phyloP scores from a whole-genome alignment of 2,797 vertebrate species.

The Rousettus madagascariensis region DNA sequence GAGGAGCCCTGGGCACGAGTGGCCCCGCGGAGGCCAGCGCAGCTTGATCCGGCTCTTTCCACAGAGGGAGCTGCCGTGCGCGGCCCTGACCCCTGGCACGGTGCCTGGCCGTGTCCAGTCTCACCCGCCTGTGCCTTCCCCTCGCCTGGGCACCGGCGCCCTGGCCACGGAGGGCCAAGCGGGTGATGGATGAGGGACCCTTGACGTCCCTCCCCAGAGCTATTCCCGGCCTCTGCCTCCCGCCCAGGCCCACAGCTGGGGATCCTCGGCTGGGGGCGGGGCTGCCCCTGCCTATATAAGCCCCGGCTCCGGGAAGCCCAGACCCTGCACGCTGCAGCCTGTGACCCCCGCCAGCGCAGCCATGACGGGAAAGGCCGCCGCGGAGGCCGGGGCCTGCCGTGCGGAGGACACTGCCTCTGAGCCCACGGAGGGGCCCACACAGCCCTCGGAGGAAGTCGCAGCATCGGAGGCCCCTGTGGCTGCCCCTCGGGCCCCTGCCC shows the following conservation, averaged over 20 bases:
- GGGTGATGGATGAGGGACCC: slow-evolving; percentile 46
- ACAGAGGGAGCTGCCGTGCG: too few species aligned
- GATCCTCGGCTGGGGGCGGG: slow-evolving; percentile 66
- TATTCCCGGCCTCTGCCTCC: slow-evolving; percentile 75
- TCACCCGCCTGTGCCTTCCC: too few species aligned
- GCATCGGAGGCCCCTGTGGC: background rate
- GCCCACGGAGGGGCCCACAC: background rate
- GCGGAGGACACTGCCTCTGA: background rate
- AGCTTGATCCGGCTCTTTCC: too few species aligned
- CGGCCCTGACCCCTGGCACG: too few species aligned
- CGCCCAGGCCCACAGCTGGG: slow-evolving; percentile 78
- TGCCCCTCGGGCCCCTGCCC: background rate
- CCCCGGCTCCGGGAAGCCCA: background rate
- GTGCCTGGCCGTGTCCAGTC: too few species aligned
- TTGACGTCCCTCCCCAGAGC: slow-evolving; percentile 65
- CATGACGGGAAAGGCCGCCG: slow-evolving; percentile 55
- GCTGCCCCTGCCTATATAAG: slow-evolving; percentile 74
- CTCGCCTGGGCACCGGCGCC: too few species aligned
- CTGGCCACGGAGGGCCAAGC: too few species aligned
- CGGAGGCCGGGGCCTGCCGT: background rate
- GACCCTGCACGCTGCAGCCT: background rate
- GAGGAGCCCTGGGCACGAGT: too few species aligned
- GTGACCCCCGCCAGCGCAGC: background rate
- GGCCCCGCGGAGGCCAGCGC: too few species aligned
- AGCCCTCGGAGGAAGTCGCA: background rate